Percentiles rank a stretch among this genome's conserved stretches.
Evolutionary conservation across 2,113 vertebrate genomes (phyloP).

Genomic region (Eleginops maclovinus): DNA sequence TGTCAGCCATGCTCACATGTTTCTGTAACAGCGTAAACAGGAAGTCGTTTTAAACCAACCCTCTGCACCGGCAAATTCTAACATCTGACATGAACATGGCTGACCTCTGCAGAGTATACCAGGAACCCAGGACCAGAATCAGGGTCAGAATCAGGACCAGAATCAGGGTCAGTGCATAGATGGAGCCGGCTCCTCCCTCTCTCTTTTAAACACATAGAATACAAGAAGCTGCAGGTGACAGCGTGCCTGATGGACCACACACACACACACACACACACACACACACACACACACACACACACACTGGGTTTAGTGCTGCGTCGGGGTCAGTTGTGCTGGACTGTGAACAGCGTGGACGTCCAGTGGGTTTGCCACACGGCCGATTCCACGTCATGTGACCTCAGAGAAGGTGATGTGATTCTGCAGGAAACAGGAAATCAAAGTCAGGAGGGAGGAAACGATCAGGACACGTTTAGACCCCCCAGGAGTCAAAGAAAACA

Average conservation of each 20-base stretch:
- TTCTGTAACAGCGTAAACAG: too few relatives aligned
- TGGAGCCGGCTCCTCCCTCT: slow-evolving; percentile 45
- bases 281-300: slow-evolving; percentile 53
- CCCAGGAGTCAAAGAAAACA: not conserved
- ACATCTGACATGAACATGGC: not conserved
- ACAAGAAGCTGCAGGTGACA: slow-evolving; percentile 41
- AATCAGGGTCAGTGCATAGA: slow-evolving; percentile 69
- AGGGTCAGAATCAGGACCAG: too few relatives aligned
- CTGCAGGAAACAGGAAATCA: slow-evolving; percentile 73
- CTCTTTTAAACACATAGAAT: not conserved
- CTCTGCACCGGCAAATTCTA: too few relatives aligned
- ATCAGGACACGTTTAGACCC: slow-evolving; percentile 1
- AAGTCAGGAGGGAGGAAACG: not conserved
- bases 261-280: slow-evolving; percentile 52
- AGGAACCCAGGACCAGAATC: too few relatives aligned
- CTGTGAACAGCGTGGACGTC: slow-evolving; percentile 94
- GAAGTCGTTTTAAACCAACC: too few relatives aligned
- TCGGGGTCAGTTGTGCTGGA: slow-evolving; percentile 86
- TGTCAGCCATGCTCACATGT: too few relatives aligned
- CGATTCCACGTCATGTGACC: slow-evolving; percentile 98
- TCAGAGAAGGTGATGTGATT: slow-evolving; percentile 99
- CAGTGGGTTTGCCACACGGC: slow-evolving; percentile 91
- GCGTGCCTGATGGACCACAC: slow-evolving; percentile 20
- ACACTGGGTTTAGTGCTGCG: slow-evolving; percentile 72
- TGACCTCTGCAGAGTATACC: slow-evolving; percentile 16